Percentiles rank a stretch among this genome's conserved stretches.
Conservation (phyloP, 64 coral and sea anemone genomes). For the Acropora yongei region DNA sequence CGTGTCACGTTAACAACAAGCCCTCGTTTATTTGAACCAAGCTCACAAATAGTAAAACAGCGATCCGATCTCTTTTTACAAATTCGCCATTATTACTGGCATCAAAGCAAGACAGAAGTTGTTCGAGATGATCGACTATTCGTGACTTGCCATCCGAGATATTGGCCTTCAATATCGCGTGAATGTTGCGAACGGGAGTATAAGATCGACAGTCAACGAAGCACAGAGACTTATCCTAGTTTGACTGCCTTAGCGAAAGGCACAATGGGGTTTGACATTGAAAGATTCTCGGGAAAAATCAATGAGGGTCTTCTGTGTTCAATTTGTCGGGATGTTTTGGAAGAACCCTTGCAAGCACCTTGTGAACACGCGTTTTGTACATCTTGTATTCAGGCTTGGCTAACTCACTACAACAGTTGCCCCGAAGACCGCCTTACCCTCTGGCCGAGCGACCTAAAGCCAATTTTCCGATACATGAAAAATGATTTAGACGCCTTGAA, state of each 20-base stretch:
- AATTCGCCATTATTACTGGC: background rate
- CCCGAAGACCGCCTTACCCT: conserved; percentile 81
- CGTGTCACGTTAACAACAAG: too few species aligned
- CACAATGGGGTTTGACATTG: conserved; percentile 87
- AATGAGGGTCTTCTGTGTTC: conserved; percentile 92
- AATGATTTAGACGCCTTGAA: conserved; percentile 83
- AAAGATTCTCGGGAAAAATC: conserved; percentile 81
- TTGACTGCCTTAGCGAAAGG: background rate
- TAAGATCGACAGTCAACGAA: conserved; percentile 11
- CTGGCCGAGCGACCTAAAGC: conserved; percentile 92
- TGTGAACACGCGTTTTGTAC: conserved; percentile 92
- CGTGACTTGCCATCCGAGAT: background rate
- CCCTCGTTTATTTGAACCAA: too few species aligned
- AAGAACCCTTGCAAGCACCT: conserved; percentile 83
- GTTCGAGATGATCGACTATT: background rate
- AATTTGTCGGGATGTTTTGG: conserved; percentile 91
- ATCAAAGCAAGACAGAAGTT: background rate
- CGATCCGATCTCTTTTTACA: background rate
- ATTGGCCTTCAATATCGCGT: background rate
- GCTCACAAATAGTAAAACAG: too few species aligned
- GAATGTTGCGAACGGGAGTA: background rate
- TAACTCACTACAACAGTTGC: conserved; percentile 91
- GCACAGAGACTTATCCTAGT: conserved; percentile 16
- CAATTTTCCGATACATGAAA: conserved; percentile 96
- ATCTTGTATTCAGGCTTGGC: conserved; percentile 79